A percentile compares a stretch with the other conserved stretches of the same genome.
These are phyloP conservation scores for Conger conger DNA, from an alignment of 2,113 vertebrate species.

Conservation along the genomic window DNA sequence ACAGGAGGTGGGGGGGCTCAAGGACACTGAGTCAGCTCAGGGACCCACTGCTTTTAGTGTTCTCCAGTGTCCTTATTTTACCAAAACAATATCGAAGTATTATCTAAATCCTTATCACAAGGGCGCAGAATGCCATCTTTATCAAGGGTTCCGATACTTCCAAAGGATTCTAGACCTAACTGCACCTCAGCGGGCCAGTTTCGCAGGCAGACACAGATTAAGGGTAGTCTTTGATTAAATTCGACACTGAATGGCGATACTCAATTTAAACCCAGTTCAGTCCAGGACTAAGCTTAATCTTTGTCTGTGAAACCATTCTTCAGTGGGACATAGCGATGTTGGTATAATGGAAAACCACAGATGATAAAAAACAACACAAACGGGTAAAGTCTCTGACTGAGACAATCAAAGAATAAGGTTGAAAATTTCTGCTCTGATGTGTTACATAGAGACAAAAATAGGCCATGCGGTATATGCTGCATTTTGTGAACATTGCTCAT, in stretches of 20 bases:
- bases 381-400: not conserved
- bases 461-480: not conserved
- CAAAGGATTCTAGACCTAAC: too few species aligned
- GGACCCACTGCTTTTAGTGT: not conserved
- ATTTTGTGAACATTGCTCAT: constrained; percentile 30
- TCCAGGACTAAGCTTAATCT: too few species aligned
- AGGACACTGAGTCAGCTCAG: not conserved
- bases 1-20: not conserved
- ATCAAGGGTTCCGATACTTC: too few species aligned
- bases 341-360: not conserved
- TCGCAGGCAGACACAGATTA: too few species aligned
- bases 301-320: too few species aligned
- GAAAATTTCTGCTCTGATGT: constrained; percentile 20
- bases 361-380: not conserved
- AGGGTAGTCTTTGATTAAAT: too few species aligned
- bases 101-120: not conserved
- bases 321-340: not conserved
- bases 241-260: too few species aligned
- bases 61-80: not conserved
- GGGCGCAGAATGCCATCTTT: not conserved
- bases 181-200: too few species aligned
- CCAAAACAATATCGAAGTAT: not conserved
- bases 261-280: too few species aligned
- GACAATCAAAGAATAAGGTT: not conserved
- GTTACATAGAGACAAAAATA: constrained; percentile 28